Base-by-base conservation (phyloP, 2,797 vertebrate species). In the Urosaurus nigricauda region DNA sequence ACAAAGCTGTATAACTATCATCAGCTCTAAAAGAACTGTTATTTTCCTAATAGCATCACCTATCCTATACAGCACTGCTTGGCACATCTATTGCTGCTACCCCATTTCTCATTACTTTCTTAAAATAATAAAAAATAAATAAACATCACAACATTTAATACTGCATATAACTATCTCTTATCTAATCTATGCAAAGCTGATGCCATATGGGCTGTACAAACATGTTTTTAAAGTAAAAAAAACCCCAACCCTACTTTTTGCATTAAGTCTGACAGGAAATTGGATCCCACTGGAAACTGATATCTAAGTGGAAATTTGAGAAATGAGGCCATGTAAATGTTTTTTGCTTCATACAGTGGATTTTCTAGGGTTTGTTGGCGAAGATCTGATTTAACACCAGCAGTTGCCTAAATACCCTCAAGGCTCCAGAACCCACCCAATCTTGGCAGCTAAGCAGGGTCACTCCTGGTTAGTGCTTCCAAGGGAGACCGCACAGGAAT, bases 241-340 rank as follows among this genome's bases (percentile, higher is more conserved):
- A 94, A 37, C 47, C 47, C 47, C 47, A 12, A 35, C 21, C 26
- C 70, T 77, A 85, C 86, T 95, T 93, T 96, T 94, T 94, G 91
- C 73, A 93, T 96, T 97, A 96, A 96, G 96, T 91, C 94, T 94
- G 96, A 97, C 97, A 97, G 97, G 97, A 98, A 97, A 96, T 94
- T 95, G 94, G 93, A 96, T 93, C 94, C 93, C 78, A 16, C 89
- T 71, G 91, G 96, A 95, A 97, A 95, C 93, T 77, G 96, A 97
- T 96, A 95, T 93, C 94, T 93, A 83, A 32, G 90, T 68, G 91
- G 96, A 97, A 96, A 97, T 95, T 90, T 89, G 96, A 97, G 94
- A 80, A 83, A 88, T 88, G 89, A 92, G 95, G 89, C 91, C 94
- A 85, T 94, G 94, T 93, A 96, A 88, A 56, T 91, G 94, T 95